These are phyloP conservation scores for Ganaspis sp. DNA, from an alignment of 1,140 invertebrate genomes.

Conservation along the genomic window DNA sequence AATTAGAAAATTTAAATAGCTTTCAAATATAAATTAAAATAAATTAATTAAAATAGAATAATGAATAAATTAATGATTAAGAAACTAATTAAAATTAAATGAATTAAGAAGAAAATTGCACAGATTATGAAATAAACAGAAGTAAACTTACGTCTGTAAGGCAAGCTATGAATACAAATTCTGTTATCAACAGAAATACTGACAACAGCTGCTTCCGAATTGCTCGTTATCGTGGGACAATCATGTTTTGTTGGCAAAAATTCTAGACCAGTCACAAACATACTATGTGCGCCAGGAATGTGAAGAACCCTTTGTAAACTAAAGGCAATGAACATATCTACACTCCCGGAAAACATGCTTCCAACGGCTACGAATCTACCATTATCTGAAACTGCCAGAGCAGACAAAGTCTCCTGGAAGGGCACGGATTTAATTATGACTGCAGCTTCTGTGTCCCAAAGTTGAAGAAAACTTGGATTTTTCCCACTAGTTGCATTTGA, in stretches of 20 bases:
- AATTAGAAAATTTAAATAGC: no score
- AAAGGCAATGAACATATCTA: constrained; percentile 93
- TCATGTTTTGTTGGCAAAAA: constrained; percentile 86
- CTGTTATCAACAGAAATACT: constrained; percentile 97
- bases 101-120: no score
- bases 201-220: constrained; percentile 89
- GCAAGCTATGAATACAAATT: constrained; percentile 92
- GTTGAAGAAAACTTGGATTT: constrained; percentile 83
- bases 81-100: neutral
- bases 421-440: constrained; percentile 77
- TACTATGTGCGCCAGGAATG: constrained; percentile 90
- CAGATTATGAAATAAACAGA: neutral
- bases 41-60: neutral
- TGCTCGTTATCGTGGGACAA: constrained; percentile 81
- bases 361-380: constrained; percentile 94
- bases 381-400: constrained; percentile 92
- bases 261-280: constrained; percentile 95
- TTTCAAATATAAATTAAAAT: no score
- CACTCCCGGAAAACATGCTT: constrained; percentile 93
- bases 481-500: constrained; percentile 87
- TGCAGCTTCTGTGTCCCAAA: constrained; percentile 81
- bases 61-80: neutral
- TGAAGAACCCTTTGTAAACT: constrained; percentile 92
- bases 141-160: constrained; percentile 84
- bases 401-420: constrained; percentile 85